Evolutionary conservation across 23 tunicate genomes (phyloP).

Genomic region (Halocynthia roretzi): DNA sequence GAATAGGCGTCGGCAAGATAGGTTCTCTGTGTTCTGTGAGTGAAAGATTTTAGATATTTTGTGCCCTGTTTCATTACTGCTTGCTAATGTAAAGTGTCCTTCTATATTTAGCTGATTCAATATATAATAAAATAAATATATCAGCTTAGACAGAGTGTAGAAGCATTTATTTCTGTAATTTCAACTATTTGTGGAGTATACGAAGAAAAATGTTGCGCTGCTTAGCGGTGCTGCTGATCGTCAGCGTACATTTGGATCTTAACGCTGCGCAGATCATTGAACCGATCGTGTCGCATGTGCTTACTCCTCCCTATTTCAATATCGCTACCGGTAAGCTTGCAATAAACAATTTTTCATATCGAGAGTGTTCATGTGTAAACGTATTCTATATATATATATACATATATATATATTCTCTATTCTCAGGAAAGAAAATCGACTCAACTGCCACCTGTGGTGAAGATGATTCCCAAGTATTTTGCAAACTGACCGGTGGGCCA

Average conservation of each 20-base stretch:
- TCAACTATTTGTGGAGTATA: not conserved
- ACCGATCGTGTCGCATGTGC: constrained; percentile 31
- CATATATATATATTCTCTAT: not conserved
- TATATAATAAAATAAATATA: not conserved
- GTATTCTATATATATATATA: not conserved
- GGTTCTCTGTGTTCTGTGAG: not conserved
- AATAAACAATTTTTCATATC: not conserved
- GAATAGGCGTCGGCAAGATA: not conserved
- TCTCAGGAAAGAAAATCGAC: constrained; percentile 64
- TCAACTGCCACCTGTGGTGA: constrained; percentile 95
- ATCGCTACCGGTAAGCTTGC: constrained; percentile 80
- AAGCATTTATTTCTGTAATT: not conserved
- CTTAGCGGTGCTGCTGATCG: constrained; percentile 12
- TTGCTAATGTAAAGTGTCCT: not conserved
- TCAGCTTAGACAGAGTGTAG: not conserved
- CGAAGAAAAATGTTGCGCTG: not conserved
- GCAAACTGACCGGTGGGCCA: constrained; percentile 95
- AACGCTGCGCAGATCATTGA: not conserved
- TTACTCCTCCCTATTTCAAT: constrained; percentile 89
- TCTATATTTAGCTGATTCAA: not conserved
- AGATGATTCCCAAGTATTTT: constrained; percentile 69
- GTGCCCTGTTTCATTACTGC: not conserved
- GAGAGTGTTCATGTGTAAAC: not conserved
- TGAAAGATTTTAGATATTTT: not conserved
- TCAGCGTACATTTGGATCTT: constrained; percentile 13